Evolutionary conservation across 2,888 invertebrate species (phyloP), one percentile per base, ranked within the genome.

Genomic region (Coecobrya sp.): DNA sequence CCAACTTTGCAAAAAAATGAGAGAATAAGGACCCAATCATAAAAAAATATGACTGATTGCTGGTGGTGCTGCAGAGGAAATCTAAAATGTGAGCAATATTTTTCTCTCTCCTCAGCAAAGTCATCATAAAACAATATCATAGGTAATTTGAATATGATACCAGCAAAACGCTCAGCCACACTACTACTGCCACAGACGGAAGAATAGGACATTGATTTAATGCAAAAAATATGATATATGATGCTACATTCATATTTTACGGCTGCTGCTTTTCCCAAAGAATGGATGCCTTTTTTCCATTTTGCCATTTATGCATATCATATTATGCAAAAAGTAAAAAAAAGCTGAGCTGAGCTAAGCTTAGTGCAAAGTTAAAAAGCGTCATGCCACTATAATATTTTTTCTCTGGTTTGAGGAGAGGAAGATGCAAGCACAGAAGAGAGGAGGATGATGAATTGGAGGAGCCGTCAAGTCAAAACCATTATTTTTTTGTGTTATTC

Each of bases 401-500:
- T n/a, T n/a, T 1, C 22, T 65, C 27, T 13, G 13, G 3, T 62
- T 19, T 22, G 2, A 25, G 2, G 65, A 11, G 22, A 59, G 65
- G 42, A 42, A 42, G 42, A 73, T 42, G 42, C 42, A 30, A 16
- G 73, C 36, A 36, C n/a, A n/a, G n/a, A n/a, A n/a, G n/a, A 59
- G 4, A 19, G 16, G 65, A 87, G 25, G 65, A 81, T 89, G 89
- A 89, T 89, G 82, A 89, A 89, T 89, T 89, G 89, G 79, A 68
- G 49, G 68, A 89, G 89, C 89, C 82, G 89, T 89, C 89, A 82
- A 89, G 49, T 89, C 30, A 68, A 81, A 79, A 68, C 30, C 62
- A 76, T 55, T 85, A 76, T 76, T 76, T 76, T 49, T 49, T 49
- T 76, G 11, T 19, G 49, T 25, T 76, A 49, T 25, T 76, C 49